These are phyloP conservation scores for Coelinius sp. DNA, from an alignment of 2,888 invertebrate genomes.

Conservation along the genomic window DNA sequence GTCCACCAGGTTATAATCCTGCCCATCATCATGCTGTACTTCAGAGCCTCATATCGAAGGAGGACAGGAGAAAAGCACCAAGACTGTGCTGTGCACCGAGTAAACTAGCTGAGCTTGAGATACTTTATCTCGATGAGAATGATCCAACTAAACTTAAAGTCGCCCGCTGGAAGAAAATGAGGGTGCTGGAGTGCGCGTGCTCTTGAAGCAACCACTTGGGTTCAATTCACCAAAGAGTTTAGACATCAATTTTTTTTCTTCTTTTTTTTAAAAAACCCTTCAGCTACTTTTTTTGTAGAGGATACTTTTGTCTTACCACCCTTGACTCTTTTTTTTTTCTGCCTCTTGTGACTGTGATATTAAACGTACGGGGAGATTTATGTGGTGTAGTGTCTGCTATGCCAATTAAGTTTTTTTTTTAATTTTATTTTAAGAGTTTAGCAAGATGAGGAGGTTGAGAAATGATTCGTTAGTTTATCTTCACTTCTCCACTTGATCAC, in stretches of 20 bases:
- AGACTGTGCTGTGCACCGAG: conserved; percentile 81
- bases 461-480: not conserved
- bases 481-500: conserved; percentile 8
- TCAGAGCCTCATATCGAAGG: conserved; percentile 79
- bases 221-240: conserved; percentile 41
- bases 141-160: conserved; percentile 76
- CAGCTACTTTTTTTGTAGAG: not conserved
- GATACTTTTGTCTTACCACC: conserved; percentile 17
- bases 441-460: not conserved
- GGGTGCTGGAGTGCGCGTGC: conserved; percentile 81
- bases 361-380: conserved; percentile 44
- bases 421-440: not conserved
- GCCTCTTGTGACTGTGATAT: conserved; percentile 52
- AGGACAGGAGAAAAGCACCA: conserved; percentile 73
- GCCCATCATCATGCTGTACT: conserved; percentile 81
- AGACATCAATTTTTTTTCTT: conserved; percentile 20
- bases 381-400: not conserved
- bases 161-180: conserved; percentile 80
- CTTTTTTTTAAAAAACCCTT: not conserved
- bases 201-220: conserved; percentile 69
- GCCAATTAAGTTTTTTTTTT: conserved; percentile 16
- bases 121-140: conserved; percentile 78
- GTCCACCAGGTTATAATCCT: conserved; percentile 79
- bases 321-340: conserved; percentile 24
- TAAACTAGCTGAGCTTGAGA: conserved; percentile 77